A percentile compares a stretch with the other conserved stretches of the same genome.
Evolutionary conservation across 2,888 invertebrate species (phyloP).

Genomic region (Lymantria monacha): DNA sequence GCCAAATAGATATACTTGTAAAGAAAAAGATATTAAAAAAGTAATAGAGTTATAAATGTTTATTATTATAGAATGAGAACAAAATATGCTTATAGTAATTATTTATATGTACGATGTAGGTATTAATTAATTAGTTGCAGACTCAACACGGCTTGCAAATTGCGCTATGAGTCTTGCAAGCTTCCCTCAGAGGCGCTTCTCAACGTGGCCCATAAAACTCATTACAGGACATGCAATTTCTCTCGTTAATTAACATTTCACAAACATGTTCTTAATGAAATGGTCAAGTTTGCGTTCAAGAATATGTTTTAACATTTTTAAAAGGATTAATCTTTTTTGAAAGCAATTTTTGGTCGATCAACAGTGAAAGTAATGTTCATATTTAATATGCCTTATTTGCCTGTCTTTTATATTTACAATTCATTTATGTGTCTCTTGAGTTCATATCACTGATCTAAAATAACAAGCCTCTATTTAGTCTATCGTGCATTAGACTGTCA

Average conservation of each 20-base stretch:
- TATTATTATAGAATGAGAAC: neutral
- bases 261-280: conserved; percentile 47
- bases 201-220: conserved; percentile 53
- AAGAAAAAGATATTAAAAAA: too few relatives aligned
- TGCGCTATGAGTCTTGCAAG: conserved; percentile 50
- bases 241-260: conserved; percentile 57
- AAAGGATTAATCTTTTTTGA: conserved; percentile 1
- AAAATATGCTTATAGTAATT: conserved; percentile 22
- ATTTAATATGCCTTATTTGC: too few relatives aligned
- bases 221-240: conserved; percentile 56
- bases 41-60: too few relatives aligned
- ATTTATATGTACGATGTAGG: conserved; percentile 41
- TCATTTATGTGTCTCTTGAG: too few relatives aligned
- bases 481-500: too few relatives aligned
- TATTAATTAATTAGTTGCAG: conserved; percentile 50
- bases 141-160: conserved; percentile 46
- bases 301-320: conserved; percentile 17
- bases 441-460: too few relatives aligned
- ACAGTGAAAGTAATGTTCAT: too few relatives aligned
- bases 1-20: too few relatives aligned
- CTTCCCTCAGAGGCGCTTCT: conserved; percentile 29
- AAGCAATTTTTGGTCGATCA: neutral
- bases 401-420: too few relatives aligned
- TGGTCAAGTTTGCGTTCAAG: conserved; percentile 32
- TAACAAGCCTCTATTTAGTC: too few relatives aligned